Base-by-base conservation (phyloP, 1,140 invertebrate species). In the Trachymyrmex cornetzi region DNA sequence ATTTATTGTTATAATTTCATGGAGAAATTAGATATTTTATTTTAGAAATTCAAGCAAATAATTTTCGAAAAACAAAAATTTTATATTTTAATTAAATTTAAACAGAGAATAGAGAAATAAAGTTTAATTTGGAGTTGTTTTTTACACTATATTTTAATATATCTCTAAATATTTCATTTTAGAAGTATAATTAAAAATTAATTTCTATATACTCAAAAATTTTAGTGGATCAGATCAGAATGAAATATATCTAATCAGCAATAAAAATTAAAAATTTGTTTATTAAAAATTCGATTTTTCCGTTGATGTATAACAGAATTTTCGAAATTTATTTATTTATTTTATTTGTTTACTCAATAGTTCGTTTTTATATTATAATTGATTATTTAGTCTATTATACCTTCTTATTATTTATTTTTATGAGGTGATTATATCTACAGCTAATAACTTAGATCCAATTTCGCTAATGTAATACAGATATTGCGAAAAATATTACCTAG, bases 11-110 rank as follows among this genome's bases (percentile, higher is more conserved):
- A 16, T 30, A 55, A 72, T 72, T 3, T 27, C 1, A 53, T 24
- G n/a, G 16, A 27, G 53, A 30, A 71, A 50, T 27, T 9, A 71
- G 9, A 71, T 27, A 53, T 53, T 71, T 71, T 53, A 19, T 71
- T 72, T 53, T 24, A 55, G 9, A 19, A 55, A n/a, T 19, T 1
- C 12, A 53, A 9, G 7, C 48, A 53, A 4, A 72, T 72, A 19
- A 53, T 27, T 72, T n/a, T 55, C 3, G 19, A 27, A 24, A 50
- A 5, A 4, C 14, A 67, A 44, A 11, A 22, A 44, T 50, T 69
- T 69, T 48, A 53, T 30, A 53, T 72, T 72, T 19, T 5, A 2
- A 72, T 72, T 55, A 72, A 55, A 30, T n/a, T 1, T 12, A 9
- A 27, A 24, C 24, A 69, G n/a, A 71, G 16, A 71, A 71, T 9